Evolutionary conservation across 2,113 vertebrate genomes (phyloP), one percentile per base, ranked within the genome.

Genomic region (Elachura formosa): DNA sequence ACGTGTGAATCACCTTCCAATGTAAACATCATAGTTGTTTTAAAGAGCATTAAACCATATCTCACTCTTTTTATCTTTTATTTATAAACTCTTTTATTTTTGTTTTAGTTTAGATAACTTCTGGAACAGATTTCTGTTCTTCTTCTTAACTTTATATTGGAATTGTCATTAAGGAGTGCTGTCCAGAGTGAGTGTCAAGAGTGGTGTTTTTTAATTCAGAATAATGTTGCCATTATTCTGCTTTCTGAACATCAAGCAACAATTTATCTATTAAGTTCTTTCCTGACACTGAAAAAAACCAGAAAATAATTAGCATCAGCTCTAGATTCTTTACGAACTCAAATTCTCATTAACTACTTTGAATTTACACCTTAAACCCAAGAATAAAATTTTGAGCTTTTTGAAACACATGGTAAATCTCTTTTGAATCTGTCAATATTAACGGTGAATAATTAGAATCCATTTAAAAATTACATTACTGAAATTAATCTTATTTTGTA

Each of bases 1-100:
- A 49, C 67, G 9, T 26, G 15, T 62, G 38, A 80, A 55, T 56
- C 31, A 20, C 9, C 10, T 64, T 59, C 31, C 48, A 40, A 25
- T n/a, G 4, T 12, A 49, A 58, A 10, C 1, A 1, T 48, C 1
- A 2, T 13, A n/a, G 24, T 26, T 8, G 2, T 51, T 41, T 73
- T 40, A 81, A 74, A 49, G 6, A 51, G 8, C 2, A 0, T 12
- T 63, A 69, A 83, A 64, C 5, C 14, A 7, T 33, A 2, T 66
- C 11, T 52, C 45, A 33, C 4, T 72, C 1, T 25, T 84, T 48
- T 68, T 49, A 5, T 14, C 6, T 68, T 8, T 48, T 43, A 6
- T 28, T 3, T 34, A 11, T 28, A n/a, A n/a, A n/a, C 3, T 17
- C 10, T 54, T 84, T 16, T 21, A 33, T 3, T 25, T 68, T 1